Conservation (phyloP, 2,113 vertebrate genomes). For the Monopterus albus region DNA sequence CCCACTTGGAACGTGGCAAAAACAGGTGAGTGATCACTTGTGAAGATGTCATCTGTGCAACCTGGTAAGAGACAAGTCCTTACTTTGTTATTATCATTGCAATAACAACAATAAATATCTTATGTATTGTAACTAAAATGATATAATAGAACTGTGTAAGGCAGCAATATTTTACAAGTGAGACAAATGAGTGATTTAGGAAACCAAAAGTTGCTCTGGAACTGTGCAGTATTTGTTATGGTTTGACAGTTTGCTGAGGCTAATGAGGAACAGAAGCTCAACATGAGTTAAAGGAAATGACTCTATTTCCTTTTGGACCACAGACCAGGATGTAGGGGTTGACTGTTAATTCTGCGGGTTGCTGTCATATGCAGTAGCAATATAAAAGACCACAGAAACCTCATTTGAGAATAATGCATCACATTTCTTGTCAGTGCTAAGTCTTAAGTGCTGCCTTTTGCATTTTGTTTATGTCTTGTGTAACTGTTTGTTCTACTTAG, state of each 20-base stretch:
- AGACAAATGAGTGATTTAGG: slow-evolving; percentile 9
- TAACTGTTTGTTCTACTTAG: background rate
- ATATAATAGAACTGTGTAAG: background rate
- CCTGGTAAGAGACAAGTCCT: slow-evolving; percentile 73
- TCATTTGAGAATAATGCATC: slow-evolving; percentile 27
- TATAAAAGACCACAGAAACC: slow-evolving; percentile 10
- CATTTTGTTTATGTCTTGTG: background rate
- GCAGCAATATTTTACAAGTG: background rate
- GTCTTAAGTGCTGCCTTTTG: background rate
- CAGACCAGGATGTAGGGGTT: slow-evolving; percentile 41
- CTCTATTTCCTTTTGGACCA: slow-evolving; percentile 38
- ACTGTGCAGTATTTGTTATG: background rate
- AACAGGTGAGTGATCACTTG: slow-evolving; percentile 91
- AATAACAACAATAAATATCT: background rate
- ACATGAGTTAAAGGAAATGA: slow-evolving; percentile 63
- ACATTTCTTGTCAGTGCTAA: background rate
- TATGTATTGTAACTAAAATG: background rate
- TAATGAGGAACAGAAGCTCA: slow-evolving; percentile 11
- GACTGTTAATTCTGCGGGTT: slow-evolving; percentile 13
- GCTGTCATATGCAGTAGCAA: slow-evolving; percentile 19
- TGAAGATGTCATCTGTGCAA: slow-evolving; percentile 89
- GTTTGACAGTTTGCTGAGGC: slow-evolving; percentile 13
- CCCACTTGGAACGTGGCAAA: slow-evolving; percentile 91
- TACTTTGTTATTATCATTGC: background rate
- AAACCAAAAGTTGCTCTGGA: background rate